Evolutionary conservation across 2,888 invertebrate species (phyloP).

Genomic region (Nowickia ferox): DNA sequence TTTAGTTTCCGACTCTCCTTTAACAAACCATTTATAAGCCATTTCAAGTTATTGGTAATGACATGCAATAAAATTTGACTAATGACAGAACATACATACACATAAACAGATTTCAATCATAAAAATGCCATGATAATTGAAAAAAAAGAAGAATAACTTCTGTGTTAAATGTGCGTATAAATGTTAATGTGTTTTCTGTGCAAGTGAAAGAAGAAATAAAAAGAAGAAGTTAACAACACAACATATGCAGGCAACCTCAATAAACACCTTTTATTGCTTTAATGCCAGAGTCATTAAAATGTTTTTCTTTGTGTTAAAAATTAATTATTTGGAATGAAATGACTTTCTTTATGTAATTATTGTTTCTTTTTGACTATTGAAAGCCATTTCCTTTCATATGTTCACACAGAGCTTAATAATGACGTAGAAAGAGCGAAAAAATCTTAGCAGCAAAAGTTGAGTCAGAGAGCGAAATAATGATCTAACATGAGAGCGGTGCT

Average conservation of each 20-base stretch:
- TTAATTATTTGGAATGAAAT: slow-evolving; percentile 15
- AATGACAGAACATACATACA: not conserved
- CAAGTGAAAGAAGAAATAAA: not conserved
- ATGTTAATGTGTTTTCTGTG: slow-evolving; percentile 1
- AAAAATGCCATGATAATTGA: slow-evolving; percentile 9
- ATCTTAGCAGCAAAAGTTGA: not conserved
- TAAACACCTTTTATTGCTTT: not conserved
- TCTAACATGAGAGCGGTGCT: too few relatives aligned
- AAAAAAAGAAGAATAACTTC: not conserved
- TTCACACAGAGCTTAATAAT: not conserved
- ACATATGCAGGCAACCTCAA: not conserved
- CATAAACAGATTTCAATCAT: not conserved
- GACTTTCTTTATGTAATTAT: not conserved
- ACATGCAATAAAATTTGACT: slow-evolving; percentile 13
- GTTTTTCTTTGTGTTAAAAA: not conserved
- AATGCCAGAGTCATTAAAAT: not conserved
- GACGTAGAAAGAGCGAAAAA: not conserved
- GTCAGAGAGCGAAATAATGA: too few relatives aligned
- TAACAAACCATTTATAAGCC: not conserved
- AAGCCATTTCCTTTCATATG: not conserved
- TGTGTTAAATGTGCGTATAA: not conserved
- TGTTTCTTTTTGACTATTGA: not conserved
- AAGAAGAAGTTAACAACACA: not conserved
- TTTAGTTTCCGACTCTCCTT: not conserved
- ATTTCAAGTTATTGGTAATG: slow-evolving; percentile 3